Evolutionary conservation across 2,113 vertebrate genomes (phyloP).

Genomic region (Cynocephalus volans): DNA sequence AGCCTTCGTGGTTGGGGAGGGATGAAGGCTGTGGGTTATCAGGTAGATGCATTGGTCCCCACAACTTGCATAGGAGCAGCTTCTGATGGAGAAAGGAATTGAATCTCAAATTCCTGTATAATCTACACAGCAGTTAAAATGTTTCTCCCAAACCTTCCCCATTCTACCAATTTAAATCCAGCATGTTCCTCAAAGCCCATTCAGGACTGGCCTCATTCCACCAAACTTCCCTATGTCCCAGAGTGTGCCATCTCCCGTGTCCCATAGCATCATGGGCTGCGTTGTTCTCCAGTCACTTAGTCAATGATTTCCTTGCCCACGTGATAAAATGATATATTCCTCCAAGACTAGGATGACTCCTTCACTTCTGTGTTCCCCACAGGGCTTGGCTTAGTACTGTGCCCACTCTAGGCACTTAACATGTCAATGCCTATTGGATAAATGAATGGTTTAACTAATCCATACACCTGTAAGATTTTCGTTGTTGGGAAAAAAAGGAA

Average conservation of each 20-base stretch:
- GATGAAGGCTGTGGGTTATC: neutral
- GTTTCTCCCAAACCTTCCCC: neutral
- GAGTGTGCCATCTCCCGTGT: accelerated
- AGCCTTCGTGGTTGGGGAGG: neutral
- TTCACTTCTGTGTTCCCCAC: constrained; percentile 34
- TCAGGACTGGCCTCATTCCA: neutral
- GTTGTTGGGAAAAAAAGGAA: neutral
- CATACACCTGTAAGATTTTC: constrained; percentile 54
- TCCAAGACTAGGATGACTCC: neutral
- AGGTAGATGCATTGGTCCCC: neutral
- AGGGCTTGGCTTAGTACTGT: constrained; percentile 30
- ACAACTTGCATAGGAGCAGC: neutral
- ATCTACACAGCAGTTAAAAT: neutral
- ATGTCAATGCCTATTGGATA: constrained; percentile 48
- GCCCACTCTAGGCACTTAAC: constrained; percentile 50
- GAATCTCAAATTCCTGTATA: neutral
- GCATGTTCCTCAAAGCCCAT: neutral
- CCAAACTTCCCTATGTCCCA: neutral
- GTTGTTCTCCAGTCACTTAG: neutral
- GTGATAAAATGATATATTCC: neutral
- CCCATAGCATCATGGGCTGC: accelerated
- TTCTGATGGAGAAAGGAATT: neutral
- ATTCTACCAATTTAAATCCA: constrained; percentile 10
- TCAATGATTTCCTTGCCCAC: neutral
- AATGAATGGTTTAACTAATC: constrained; percentile 67